phyloP scores from a whole-genome alignment of 2,113 vertebrate species.

The Alethe castanea region DNA sequence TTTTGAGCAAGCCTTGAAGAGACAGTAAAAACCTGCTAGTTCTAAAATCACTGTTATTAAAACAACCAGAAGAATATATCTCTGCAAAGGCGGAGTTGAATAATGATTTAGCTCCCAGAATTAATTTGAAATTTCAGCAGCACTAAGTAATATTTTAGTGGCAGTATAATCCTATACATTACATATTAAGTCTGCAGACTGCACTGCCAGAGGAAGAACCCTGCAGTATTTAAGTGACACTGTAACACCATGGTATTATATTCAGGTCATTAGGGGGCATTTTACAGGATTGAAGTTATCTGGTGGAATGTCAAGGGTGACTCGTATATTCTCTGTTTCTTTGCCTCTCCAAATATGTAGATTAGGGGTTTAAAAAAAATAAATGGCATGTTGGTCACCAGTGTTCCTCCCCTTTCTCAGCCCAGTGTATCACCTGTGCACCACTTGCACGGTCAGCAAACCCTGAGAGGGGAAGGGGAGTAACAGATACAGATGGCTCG shows the following conservation, averaged over 20 bases:
- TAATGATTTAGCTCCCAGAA: conserved; percentile 39
- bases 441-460: neutral
- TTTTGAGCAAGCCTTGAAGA: neutral
- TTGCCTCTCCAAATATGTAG: conserved; percentile 45
- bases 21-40: neutral
- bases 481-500: neutral
- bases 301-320: conserved; percentile 45
- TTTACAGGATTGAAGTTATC: conserved; percentile 45
- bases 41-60: conserved; percentile 7
- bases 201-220: neutral
- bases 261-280: conserved; percentile 53
- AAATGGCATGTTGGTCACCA: neutral
- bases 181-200: conserved; percentile 13
- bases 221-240: conserved; percentile 43
- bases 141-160: conserved; percentile 47
- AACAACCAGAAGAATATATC: neutral
- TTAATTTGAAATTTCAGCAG: conserved; percentile 54
- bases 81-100: conserved; percentile 25
- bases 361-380: conserved; percentile 21
- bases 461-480: neutral
- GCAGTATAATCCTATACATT: conserved; percentile 21
- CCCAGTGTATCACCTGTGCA: neutral
- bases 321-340: conserved; percentile 24
- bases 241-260: conserved; percentile 45
- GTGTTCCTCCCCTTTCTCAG: neutral